Evolutionary conservation across 2,113 vertebrate genomes (phyloP).

Genomic region (Puffinus mauretanicus): DNA sequence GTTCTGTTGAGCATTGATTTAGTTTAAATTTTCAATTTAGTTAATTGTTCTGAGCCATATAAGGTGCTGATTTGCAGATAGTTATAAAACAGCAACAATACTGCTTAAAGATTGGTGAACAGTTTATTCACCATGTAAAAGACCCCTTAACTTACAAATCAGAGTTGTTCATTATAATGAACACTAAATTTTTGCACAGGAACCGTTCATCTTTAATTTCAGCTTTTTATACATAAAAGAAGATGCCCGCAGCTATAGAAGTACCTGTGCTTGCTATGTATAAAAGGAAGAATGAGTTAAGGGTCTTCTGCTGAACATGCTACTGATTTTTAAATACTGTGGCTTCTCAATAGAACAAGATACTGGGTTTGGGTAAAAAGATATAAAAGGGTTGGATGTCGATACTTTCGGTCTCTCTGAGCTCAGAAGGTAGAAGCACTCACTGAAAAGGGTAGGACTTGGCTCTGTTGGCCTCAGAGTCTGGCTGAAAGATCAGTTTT

Average conservation of each 20-base stretch:
- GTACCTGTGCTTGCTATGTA: background rate
- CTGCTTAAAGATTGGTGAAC: background rate
- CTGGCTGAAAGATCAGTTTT: background rate
- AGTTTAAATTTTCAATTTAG: background rate
- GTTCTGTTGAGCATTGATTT: background rate
- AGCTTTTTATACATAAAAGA: background rate
- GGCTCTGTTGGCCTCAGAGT: background rate
- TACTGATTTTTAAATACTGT: background rate
- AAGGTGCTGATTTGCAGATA: constrained; percentile 2
- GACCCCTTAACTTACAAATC: background rate
- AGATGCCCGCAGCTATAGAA: background rate
- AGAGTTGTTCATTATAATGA: background rate
- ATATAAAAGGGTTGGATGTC: background rate
- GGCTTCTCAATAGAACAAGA: background rate
- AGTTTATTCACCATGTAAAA: background rate
- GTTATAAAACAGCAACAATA: background rate
- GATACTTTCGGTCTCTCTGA: background rate
- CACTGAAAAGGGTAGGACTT: background rate
- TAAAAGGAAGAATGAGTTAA: background rate
- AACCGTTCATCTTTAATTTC: background rate
- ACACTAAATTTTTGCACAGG: background rate
- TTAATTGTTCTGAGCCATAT: background rate
- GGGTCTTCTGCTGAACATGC: background rate
- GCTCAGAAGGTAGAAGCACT: background rate
- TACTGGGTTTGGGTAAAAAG: background rate